Evolutionary conservation across 2,888 invertebrate species (phyloP).

Genomic region (Parascotia fuliginaria): DNA sequence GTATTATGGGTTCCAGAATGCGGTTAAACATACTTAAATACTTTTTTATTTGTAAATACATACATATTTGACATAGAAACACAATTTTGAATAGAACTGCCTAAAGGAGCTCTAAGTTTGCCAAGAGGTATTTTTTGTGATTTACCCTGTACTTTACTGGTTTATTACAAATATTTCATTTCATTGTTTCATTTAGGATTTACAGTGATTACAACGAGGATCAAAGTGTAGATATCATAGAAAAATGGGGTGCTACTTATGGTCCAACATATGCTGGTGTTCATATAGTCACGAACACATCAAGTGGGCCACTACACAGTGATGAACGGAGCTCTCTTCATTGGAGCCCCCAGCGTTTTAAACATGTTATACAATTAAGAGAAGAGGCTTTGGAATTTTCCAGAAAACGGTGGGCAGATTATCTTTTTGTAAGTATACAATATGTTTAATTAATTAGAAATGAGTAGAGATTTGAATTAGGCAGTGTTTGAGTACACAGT

Average conservation of each 20-base stretch:
- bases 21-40: no score
- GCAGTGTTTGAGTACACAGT: no score
- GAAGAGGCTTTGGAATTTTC: conserved; percentile 91
- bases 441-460: no score
- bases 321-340: conserved; percentile 89
- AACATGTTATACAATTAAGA: conserved; percentile 91
- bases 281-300: conserved; percentile 82
- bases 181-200: conserved; percentile 92
- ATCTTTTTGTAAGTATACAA: conserved; percentile 89
- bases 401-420: conserved; percentile 94
- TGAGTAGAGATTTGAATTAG: no score
- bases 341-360: conserved; percentile 92
- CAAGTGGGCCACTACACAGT: conserved; percentile 59
- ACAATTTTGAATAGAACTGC: no score
- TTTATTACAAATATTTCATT: no score
- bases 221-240: conserved; percentile 89
- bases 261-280: conserved; percentile 90
- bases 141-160: no score
- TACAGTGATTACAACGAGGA: conserved; percentile 95
- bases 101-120: no score
- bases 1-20: no score
- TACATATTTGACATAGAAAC: no score
- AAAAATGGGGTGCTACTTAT: conserved; percentile 89
- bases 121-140: no score
- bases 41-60: no score